Evolutionary conservation across 2,888 invertebrate species (phyloP).

Genomic region (Auanema sp.): DNA sequence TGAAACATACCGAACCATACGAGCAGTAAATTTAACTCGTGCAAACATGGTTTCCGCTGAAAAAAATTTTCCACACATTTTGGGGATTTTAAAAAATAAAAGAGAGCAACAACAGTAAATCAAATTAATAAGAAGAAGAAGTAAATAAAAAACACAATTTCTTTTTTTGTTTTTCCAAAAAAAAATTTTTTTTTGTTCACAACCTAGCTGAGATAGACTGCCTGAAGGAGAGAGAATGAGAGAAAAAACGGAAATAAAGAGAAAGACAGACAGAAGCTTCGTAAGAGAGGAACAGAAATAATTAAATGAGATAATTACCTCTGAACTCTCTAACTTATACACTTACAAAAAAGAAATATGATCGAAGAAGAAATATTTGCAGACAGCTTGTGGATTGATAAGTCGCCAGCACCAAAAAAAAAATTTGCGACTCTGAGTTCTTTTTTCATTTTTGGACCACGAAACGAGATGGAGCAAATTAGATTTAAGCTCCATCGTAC

Average conservation of each 20-base stretch:
- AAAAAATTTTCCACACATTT: background rate
- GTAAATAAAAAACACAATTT: slow-evolving; percentile 2
- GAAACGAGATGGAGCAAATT: too few relatives aligned
- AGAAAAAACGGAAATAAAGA: background rate
- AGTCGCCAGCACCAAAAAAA: background rate
- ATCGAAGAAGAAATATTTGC: background rate
- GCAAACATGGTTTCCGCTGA: slow-evolving; percentile 43
- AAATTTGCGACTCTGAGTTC: background rate
- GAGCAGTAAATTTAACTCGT: slow-evolving; percentile 54
- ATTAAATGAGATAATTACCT: too few relatives aligned
- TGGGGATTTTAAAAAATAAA: background rate
- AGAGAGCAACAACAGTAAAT: background rate
- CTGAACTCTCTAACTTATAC: too few relatives aligned
- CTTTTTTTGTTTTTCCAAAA: slow-evolving; percentile 2
- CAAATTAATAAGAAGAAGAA: background rate
- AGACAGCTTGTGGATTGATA: background rate
- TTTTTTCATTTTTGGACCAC: too few relatives aligned
- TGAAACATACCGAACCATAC: slow-evolving; percentile 33
- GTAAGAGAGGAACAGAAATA: background rate
- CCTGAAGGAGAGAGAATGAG: background rate
- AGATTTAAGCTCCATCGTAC: too few relatives aligned
- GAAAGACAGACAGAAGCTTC: background rate
- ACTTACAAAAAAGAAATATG: background rate
- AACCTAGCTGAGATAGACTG: background rate
- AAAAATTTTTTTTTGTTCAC: background rate